Base-by-base conservation (phyloP, 2,113 vertebrate species). In the Brevimyrus niger region DNA sequence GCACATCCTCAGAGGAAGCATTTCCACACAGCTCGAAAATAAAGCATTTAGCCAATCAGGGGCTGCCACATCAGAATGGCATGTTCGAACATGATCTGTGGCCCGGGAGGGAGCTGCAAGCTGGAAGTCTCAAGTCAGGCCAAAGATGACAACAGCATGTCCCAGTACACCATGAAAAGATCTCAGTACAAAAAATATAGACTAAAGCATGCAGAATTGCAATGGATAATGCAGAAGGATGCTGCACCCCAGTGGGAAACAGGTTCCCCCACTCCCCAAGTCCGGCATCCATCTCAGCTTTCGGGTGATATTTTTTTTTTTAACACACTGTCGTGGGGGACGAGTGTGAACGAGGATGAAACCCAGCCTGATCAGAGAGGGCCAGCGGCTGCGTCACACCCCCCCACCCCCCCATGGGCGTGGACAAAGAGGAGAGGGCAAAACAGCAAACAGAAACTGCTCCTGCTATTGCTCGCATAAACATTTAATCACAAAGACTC, bases 281-380 rank as follows among this genome's bases (percentile, higher is more conserved):
- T 73, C 65, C 13, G 1, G 27, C 65, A 27, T 73, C 65, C 65
- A n/a, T 31, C 23, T 27, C n/a, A 3, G 65, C 55, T 61, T 61
- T 61, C 7, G 23, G 55, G 23, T 7, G 55, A 19, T 21, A 53
- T 47, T 8, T 51, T 17, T 15, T 53, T 53, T 53, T 1, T 3
- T n/a, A 61, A 61, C 55, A n/a, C 23, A 58, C 21, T 0, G 55
- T 8, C 0, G 38, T 19, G 51, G 93, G 91, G 90, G 91, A 92
- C 92, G 61, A 90, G 93, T 87, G 88, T 93, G 92, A 92, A 93
- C 92, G 92, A 93, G 94, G 91, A 90, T 90, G 91, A 84, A 90
- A 55, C 92, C 90, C 90, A 90, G 82, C 31, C 10, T 1, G 7
- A 31, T 80, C 69, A 13, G 88, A 80, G 8, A 42, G 31, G 31